A percentile compares a stretch with the other conserved stretches of the same genome.
Conservation (phyloP, 2,113 vertebrate species). For the Callipepla squamata region DNA sequence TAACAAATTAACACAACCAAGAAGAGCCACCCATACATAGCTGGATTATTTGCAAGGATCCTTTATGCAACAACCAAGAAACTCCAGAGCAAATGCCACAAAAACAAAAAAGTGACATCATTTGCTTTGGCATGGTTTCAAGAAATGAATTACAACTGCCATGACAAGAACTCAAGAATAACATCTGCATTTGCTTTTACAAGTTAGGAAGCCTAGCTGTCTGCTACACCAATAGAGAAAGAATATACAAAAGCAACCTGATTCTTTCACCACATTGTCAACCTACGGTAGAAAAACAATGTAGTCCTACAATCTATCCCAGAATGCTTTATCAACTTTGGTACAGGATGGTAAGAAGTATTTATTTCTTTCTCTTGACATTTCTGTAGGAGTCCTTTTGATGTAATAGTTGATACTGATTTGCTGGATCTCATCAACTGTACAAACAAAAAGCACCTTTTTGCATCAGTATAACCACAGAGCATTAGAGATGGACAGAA, state of each 20-base stretch:
- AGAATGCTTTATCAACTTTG: not conserved
- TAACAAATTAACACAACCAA: constrained; percentile 39
- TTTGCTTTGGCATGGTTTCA: not conserved
- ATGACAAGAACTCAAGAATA: not conserved
- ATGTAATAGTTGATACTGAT: not conserved
- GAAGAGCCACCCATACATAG: not conserved
- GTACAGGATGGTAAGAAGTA: not conserved
- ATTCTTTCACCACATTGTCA: not conserved
- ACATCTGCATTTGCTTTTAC: not conserved
- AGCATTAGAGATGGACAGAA: not conserved
- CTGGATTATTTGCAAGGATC: constrained; percentile 7
- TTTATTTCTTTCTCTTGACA: not conserved
- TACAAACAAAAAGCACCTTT: not conserved
- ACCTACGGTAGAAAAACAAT: not conserved
- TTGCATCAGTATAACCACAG: not conserved
- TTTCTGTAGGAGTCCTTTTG: not conserved
- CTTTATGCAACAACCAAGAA: constrained; percentile 42
- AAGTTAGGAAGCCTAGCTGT: not conserved
- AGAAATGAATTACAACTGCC: constrained; percentile 2
- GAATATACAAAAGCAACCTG: not conserved
- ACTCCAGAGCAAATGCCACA: not conserved
- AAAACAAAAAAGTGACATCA: not conserved
- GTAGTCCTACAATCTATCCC: not conserved
- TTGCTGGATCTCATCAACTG: not conserved
- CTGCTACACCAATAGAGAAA: not conserved